These are phyloP conservation scores for Tetragnatha versicolor DNA, from an alignment of 1,140 invertebrate genomes.

Conservation along the genomic window DNA sequence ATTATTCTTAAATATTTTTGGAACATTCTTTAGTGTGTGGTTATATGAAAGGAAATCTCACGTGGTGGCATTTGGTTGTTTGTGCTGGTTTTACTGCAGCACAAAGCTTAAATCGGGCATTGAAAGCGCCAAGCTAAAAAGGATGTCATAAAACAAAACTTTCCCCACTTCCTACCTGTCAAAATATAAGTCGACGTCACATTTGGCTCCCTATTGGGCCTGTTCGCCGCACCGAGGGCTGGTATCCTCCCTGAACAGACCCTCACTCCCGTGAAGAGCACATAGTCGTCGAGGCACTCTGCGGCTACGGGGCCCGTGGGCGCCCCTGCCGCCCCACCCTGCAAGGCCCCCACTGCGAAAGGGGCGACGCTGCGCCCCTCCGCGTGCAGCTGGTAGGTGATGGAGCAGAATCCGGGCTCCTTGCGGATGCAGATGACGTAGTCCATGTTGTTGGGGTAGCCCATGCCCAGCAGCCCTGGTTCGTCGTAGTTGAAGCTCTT, in stretches of 20 bases:
- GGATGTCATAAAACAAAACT: no score
- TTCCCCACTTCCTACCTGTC: no score
- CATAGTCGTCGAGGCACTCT: slow-evolving; percentile 58
- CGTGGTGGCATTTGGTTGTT: no score
- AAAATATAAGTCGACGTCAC: slow-evolving; percentile 29
- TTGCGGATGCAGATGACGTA: slow-evolving; percentile 61
- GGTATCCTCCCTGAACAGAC: slow-evolving; percentile 53
- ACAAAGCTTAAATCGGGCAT: no score
- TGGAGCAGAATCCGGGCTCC: slow-evolving; percentile 61
- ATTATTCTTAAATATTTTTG: no score
- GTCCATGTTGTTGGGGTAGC: slow-evolving; percentile 70
- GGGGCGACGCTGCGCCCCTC: slow-evolving; percentile 46
- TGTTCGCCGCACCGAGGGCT: slow-evolving; percentile 2
- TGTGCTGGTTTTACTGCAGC: no score
- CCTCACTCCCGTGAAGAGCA: slow-evolving; percentile 57
- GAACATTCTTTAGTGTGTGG: no score
- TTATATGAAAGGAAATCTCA: no score
- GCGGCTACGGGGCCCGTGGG: slow-evolving; percentile 36
- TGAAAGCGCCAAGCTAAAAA: no score
- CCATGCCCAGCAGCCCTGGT: slow-evolving; percentile 12
- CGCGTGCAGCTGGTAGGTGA: slow-evolving; percentile 67
- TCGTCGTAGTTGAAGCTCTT: slow-evolving; percentile 72
- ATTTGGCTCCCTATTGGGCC: slow-evolving; percentile 15
- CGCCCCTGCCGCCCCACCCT: not conserved
- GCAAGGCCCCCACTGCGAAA: slow-evolving; percentile 56